Percentiles rank a stretch among this genome's conserved stretches.
phyloP scores from a whole-genome alignment of 53 echinoderm and acorn worm species.

The Arbacia lixula region DNA sequence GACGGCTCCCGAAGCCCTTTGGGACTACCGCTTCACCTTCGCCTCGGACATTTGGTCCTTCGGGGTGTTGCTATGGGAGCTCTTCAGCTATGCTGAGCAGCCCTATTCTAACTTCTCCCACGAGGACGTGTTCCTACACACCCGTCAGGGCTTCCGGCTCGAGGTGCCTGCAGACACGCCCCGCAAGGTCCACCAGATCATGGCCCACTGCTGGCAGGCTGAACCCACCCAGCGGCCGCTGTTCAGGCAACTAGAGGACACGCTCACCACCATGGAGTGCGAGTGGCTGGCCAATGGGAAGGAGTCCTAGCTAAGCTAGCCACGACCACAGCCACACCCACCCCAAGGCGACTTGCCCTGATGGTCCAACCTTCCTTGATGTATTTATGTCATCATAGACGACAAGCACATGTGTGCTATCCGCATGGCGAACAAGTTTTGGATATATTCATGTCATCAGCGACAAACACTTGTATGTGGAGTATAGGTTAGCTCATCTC shows the following conservation, averaged over 20 bases:
- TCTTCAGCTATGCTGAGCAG: conserved; percentile 94
- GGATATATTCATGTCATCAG: no score
- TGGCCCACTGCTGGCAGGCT: conserved; percentile 79
- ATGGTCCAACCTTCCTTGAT: no score
- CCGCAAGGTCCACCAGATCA: conserved; percentile 66
- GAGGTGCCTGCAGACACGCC: conserved; percentile 81
- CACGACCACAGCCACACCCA: no score
- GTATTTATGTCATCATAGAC: no score
- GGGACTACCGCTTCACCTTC: conserved; percentile 90
- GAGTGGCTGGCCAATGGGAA: conserved; percentile 38
- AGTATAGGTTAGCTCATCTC: no score
- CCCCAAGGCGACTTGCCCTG: no score
- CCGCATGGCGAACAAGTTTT: no score
- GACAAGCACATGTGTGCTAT: no score
- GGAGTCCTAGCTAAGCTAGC: conserved; percentile 11
- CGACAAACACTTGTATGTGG: no score
- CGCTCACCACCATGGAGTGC: conserved; percentile 45
- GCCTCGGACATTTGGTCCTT: conserved; percentile 95
- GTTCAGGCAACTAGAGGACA: conserved; percentile 58
- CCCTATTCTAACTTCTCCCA: conserved; percentile 85
- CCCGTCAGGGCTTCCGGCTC: conserved; percentile 78
- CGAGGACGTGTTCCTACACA: conserved; percentile 89
- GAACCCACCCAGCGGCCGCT: conserved; percentile 68
- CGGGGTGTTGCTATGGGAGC: conserved; percentile 92
- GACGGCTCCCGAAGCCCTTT: conserved; percentile 95